Evolutionary conservation across 1,140 invertebrate genomes (phyloP).

Genomic region (Phymorhynchus buccinoides): DNA sequence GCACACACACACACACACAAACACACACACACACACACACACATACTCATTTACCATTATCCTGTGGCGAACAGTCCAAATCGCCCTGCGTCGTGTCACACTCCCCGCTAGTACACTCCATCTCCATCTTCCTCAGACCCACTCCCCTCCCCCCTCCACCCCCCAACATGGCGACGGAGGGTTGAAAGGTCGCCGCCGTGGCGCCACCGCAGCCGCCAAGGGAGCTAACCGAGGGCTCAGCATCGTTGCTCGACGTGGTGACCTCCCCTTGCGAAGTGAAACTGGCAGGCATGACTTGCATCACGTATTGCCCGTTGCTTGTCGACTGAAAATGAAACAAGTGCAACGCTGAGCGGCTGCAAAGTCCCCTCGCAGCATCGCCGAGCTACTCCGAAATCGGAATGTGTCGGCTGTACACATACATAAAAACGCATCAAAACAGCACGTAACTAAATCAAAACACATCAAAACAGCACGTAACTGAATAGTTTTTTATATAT

Average conservation of each 20-base stretch:
- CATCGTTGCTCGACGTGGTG: conserved; percentile 43
- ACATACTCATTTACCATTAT: neutral
- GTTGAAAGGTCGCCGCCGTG: conserved; percentile 12
- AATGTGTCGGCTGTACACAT: too few species aligned
- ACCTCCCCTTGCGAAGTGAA: conserved; percentile 48
- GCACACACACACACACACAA: neutral
- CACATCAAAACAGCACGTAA: too few species aligned
- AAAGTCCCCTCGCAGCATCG: too few species aligned
- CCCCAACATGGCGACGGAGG: neutral
- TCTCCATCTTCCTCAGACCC: conserved; percentile 32
- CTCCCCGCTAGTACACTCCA: conserved; percentile 52
- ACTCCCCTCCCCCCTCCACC: too few species aligned
- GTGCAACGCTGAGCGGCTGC: too few species aligned
- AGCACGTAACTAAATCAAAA: too few species aligned
- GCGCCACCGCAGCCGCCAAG: too few species aligned
- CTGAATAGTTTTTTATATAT: too few species aligned
- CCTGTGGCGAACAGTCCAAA: conserved; percentile 36
- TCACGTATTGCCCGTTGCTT: conserved; percentile 31
- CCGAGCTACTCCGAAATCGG: too few species aligned
- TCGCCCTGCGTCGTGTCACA: conserved; percentile 68
- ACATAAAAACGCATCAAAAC: too few species aligned
- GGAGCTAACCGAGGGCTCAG: conserved; percentile 12
- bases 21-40: neutral
- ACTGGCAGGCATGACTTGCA: conserved; percentile 41
- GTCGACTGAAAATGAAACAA: too few species aligned